phyloP scores from a whole-genome alignment of 2,888 invertebrate genomes.

The Cephonodes hylas region DNA sequence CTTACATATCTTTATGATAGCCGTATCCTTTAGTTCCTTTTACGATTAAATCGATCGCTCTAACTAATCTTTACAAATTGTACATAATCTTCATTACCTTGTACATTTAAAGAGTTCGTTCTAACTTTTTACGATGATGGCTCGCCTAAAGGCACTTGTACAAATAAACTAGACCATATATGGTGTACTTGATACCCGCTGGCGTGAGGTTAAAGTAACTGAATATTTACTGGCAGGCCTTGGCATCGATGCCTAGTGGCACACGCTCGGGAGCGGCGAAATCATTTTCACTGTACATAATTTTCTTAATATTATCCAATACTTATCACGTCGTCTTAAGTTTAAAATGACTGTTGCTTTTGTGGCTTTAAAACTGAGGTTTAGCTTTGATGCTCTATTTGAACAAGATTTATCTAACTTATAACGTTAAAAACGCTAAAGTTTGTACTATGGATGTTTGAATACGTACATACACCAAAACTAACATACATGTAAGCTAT shows the following conservation, averaged over 20 bases:
- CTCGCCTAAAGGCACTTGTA: conserved; percentile 19
- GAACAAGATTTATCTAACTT: no score
- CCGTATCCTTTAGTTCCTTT: no score
- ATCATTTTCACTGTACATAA: neutral
- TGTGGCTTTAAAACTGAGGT: no score
- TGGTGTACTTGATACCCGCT: conserved; percentile 21
- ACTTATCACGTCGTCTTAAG: no score
- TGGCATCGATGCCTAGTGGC: neutral
- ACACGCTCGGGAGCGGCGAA: neutral
- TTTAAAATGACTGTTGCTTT: no score
- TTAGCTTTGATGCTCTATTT: no score
- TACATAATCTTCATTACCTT: neutral
- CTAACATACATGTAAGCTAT: no score
- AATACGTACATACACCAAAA: no score
- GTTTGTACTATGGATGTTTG: no score
- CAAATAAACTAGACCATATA: conserved; percentile 25
- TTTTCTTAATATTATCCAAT: neutral
- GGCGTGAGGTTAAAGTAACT: conserved; percentile 18
- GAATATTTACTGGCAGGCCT: conserved; percentile 20
- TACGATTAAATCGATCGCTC: neutral
- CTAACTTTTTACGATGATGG: neutral
- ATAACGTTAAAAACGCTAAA: no score
- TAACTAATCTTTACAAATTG: neutral
- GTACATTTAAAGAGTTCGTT: neutral
- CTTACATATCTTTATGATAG: no score